Evolutionary conservation across 2,888 invertebrate species (phyloP).

Genomic region (Ophion slaviceki): DNA sequence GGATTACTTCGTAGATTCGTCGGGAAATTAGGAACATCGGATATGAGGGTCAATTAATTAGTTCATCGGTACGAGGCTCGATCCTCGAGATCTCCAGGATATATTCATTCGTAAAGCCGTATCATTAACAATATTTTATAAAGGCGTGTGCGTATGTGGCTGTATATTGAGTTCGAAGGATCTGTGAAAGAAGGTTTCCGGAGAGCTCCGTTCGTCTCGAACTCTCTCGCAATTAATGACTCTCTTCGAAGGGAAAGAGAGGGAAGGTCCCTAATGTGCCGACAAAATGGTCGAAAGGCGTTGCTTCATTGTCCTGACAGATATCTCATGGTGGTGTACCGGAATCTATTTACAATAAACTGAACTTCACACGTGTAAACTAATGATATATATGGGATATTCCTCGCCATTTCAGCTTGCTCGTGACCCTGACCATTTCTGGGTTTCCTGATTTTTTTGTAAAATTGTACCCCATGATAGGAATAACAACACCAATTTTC

Average conservation of each 20-base stretch:
- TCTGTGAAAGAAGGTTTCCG: slow-evolving; percentile 47
- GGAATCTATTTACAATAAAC: slow-evolving; percentile 39
- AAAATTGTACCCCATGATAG: too few relatives aligned
- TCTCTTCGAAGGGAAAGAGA: slow-evolving; percentile 1
- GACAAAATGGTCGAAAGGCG: slow-evolving; percentile 64
- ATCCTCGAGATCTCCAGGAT: slow-evolving; percentile 28
- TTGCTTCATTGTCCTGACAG: slow-evolving; percentile 50
- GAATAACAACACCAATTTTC: too few relatives aligned
- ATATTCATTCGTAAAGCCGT: slow-evolving; percentile 42
- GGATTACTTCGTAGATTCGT: slow-evolving; percentile 5
- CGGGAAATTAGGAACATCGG: slow-evolving; percentile 19
- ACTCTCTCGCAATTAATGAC: slow-evolving; percentile 59
- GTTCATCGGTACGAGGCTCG: slow-evolving; percentile 12
- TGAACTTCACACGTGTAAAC: not conserved
- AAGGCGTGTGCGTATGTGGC: not conserved
- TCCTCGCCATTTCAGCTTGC: too few relatives aligned
- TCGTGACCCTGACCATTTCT: too few relatives aligned
- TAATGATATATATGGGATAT: not conserved
- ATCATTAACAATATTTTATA: slow-evolving; percentile 51
- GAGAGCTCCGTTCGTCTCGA: slow-evolving; percentile 41
- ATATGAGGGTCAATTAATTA: slow-evolving; percentile 30
- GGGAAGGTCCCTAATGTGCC: slow-evolving; percentile 43
- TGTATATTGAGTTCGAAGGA: slow-evolving; percentile 17
- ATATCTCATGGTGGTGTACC: slow-evolving; percentile 15
- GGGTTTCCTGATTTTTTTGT: too few relatives aligned